phyloP scores from a whole-genome alignment of 2,888 invertebrate genomes.

The Pegoplata infirma region DNA sequence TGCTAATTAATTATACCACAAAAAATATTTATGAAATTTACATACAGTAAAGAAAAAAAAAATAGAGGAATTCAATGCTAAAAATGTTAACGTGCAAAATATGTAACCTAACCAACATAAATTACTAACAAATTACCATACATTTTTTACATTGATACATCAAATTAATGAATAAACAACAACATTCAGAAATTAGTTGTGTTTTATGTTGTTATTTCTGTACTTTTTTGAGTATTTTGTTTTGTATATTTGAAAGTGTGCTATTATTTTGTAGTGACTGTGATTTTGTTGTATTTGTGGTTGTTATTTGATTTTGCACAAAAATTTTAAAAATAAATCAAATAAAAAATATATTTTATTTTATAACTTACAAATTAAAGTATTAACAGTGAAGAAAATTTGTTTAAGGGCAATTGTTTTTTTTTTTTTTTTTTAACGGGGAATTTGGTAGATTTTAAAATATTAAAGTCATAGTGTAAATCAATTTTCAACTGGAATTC shows the following conservation, averaged over 20 bases:
- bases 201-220: slow-evolving; percentile 14
- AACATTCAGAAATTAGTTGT: slow-evolving; percentile 7
- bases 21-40: not conserved
- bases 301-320: slow-evolving; percentile 1
- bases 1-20: not conserved
- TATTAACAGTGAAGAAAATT: slow-evolving; percentile 5
- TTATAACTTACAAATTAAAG: not conserved
- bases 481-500: no score
- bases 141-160: not conserved
- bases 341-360: not conserved
- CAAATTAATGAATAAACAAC: not conserved
- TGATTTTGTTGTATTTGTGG: slow-evolving; percentile 1
- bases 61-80: not conserved
- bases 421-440: no score
- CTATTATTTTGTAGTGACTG: slow-evolving; percentile 1
- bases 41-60: slow-evolving; percentile 15
- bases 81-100: not conserved
- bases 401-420: not conserved
- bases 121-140: not conserved
- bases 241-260: slow-evolving; percentile 13
- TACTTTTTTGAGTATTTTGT: not conserved
- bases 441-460: no score
- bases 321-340: not conserved
- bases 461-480: no score
- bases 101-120: no score